Base-by-base conservation (phyloP, 2,888 invertebrate genomes). In the Pachliopta kotzebuea region DNA sequence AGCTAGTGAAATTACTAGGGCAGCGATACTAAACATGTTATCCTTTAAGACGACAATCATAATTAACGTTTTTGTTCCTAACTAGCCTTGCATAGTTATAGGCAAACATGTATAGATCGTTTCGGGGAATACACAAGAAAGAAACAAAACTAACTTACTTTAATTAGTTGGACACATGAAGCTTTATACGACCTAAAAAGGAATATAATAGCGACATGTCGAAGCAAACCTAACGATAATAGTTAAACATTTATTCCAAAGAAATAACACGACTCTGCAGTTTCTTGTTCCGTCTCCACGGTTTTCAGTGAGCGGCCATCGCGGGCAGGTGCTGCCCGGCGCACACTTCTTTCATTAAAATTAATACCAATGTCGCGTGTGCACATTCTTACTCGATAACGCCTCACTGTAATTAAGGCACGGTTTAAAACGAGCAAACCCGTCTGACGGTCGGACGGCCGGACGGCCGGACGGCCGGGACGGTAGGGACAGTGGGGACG, bases 351-450 rank as follows among this genome's bases (percentile, higher is more conserved):
- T 90, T 88, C 90, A 90, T 90, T 91, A 90, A 90, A 90, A 91
- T 90, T 91, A 90, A 91, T 91, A 90, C 90, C 89, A 85, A 88
- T 90, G 90, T 91, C 90, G 90, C 90, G 90, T 89, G 90, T 89
- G 87, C 88, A 87, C 90, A 91, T 91, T 91, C 90, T 90, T 91
- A 89, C 89, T 83, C 86, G 90, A 90, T 90, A 91, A 90, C 90
- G 90, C 90, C 88, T 88, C 80, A 79, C 70, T 80, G 89, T 90
- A 91, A 91, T 90, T 90, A 91, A 90, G 88, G 88, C 80, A 83
- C 81, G 86, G 82, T 81, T 86, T 79, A 80, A 78, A 77, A 75
- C 76, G 75, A 74, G 76, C 77, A 77, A 82, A 87, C 85, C 71
- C 75, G 80, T 79, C 78, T 67, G 68, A 63, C 70, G 73, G 37